These are phyloP conservation scores for Aelia acuminata DNA, from an alignment of 2,888 invertebrate genomes.

Conservation along the genomic window DNA sequence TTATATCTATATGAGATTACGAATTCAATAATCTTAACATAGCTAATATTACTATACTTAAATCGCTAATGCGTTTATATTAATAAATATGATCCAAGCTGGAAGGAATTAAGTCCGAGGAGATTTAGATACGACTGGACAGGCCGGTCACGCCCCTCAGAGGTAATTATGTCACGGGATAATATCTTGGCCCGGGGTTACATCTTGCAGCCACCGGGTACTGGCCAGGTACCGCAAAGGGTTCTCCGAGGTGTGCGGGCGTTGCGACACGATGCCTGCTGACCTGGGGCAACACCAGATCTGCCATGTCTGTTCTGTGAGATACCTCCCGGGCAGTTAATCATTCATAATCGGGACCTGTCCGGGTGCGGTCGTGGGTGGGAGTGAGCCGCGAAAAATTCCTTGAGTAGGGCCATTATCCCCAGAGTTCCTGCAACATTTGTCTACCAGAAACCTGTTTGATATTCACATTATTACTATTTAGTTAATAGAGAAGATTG, in stretches of 20 bases:
- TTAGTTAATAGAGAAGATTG: no score
- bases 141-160: slow-evolving; percentile 1
- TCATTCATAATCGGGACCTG: slow-evolving; percentile 4
- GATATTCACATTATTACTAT: background rate
- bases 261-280: background rate
- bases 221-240: background rate
- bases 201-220: slow-evolving; percentile 22
- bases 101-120: background rate
- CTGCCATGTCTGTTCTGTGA: background rate
- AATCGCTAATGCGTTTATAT: background rate
- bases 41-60: slow-evolving; percentile 25
- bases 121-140: background rate
- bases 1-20: background rate
- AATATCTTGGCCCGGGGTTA: background rate
- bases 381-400: background rate
- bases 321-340: background rate
- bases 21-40: background rate
- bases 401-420: background rate
- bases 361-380: slow-evolving; percentile 2
- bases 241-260: background rate
- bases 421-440: background rate
- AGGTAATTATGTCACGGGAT: slow-evolving; percentile 6
- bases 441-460: background rate
- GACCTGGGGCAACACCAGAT: slow-evolving; percentile 17
- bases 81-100: background rate